Conservation (phyloP, 2,113 vertebrate genomes). For the Pycnonotus jocosus region DNA sequence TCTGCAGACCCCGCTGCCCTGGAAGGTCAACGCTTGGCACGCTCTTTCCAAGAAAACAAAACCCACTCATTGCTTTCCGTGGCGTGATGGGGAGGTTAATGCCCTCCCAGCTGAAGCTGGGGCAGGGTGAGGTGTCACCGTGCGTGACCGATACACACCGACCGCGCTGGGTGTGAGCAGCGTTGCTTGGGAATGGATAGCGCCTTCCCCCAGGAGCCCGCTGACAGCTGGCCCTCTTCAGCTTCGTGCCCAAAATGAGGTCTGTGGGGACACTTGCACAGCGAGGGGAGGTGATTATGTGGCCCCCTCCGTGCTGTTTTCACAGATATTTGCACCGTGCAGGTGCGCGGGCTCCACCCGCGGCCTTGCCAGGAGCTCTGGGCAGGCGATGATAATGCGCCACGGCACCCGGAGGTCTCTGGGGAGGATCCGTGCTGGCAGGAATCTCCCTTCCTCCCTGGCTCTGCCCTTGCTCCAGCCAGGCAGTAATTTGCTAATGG, state of each 20-base stretch:
- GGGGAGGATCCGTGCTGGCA: neutral
- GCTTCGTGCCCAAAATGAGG: neutral
- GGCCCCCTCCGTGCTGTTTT: neutral
- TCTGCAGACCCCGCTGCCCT: neutral
- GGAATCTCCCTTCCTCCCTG: neutral
- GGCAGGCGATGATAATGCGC: accelerated
- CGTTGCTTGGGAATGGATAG: neutral
- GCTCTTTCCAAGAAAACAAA: accelerated
- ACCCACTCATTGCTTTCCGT: accelerated
- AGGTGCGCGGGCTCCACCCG: neutral
- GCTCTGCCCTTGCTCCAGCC: neutral
- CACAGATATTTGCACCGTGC: neutral
- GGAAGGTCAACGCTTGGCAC: neutral
- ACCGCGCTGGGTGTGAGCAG: neutral
- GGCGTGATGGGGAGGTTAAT: accelerated
- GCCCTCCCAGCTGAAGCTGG: neutral
- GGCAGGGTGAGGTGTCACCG: neutral
- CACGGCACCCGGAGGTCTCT: accelerated
- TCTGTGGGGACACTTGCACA: neutral
- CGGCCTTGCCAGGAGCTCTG: neutral
- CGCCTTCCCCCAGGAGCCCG: neutral
- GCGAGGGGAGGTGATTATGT: neutral
- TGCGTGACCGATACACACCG: accelerated
- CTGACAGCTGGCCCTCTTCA: neutral
- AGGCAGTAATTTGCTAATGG: constrained; percentile 19